Conservation (phyloP, 2,888 invertebrate genomes). For the Himalopsyche tibetana region DNA sequence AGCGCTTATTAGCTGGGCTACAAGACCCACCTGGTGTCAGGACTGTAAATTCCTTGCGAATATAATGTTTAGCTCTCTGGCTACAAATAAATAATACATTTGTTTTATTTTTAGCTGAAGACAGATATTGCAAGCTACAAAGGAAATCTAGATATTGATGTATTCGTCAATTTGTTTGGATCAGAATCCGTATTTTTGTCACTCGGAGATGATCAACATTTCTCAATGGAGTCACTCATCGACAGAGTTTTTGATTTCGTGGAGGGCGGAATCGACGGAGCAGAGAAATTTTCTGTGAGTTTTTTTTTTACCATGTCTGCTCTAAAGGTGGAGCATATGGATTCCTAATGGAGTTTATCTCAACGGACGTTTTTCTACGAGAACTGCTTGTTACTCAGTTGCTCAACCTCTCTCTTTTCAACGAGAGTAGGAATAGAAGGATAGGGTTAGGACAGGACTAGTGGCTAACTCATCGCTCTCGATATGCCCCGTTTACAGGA, state of each 20-base stretch:
- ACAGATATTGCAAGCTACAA: conserved; percentile 75
- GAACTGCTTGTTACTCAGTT: too few species aligned
- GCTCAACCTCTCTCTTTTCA: too few species aligned
- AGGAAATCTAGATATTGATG: conserved; percentile 84
- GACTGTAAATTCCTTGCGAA: background rate
- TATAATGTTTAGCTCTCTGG: background rate
- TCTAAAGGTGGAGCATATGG: too few species aligned
- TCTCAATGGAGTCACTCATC: conserved; percentile 79
- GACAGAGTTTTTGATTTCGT: conserved; percentile 79
- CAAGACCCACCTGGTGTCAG: background rate
- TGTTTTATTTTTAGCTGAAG: conserved; percentile 70
- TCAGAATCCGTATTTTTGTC: conserved; percentile 88
- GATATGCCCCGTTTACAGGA: too few species aligned
- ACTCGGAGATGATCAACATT: conserved; percentile 80
- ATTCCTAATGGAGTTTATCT: too few species aligned
- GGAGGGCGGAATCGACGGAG: conserved; percentile 79
- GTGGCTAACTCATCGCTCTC: too few species aligned
- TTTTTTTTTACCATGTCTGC: too few species aligned
- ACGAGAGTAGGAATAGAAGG: too few species aligned
- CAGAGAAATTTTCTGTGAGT: conserved; percentile 83
- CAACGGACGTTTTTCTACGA: too few species aligned
- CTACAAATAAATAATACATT: background rate
- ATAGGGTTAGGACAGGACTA: too few species aligned
- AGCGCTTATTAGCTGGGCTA: background rate
- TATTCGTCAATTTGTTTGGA: conserved; percentile 90